Conservation (phyloP, 2,113 vertebrate genomes). For the Gallinago paraguaiae region DNA sequence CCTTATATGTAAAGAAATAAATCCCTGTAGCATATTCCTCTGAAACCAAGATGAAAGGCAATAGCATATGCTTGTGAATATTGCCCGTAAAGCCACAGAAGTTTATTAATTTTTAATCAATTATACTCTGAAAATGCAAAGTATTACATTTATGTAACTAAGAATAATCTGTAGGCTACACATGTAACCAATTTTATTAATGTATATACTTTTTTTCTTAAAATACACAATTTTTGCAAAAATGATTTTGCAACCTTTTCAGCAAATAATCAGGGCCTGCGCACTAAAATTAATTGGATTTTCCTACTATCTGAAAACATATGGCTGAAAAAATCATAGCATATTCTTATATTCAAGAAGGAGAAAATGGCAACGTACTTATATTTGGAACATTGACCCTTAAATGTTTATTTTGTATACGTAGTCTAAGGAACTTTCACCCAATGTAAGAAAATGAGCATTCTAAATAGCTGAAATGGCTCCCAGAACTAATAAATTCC, state of each 20-base stretch:
- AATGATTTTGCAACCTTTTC: not conserved
- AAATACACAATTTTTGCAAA: not conserved
- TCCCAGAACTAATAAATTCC: not conserved
- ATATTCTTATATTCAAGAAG: not conserved
- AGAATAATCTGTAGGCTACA: not conserved
- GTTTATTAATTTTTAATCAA: conserved; percentile 1
- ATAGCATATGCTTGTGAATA: not conserved
- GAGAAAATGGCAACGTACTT: not conserved
- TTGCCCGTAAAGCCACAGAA: not conserved
- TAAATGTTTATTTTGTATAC: not conserved
- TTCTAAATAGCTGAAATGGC: not conserved
- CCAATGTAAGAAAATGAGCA: not conserved
- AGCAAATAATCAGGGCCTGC: not conserved
- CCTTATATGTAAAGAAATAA: not conserved
- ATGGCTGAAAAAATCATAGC: not conserved
- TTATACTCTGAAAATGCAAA: not conserved
- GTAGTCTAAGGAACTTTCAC: not conserved
- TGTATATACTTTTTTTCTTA: not conserved
- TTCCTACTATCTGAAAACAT: not conserved
- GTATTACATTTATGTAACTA: not conserved
- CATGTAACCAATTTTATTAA: not conserved
- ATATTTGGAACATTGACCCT: not conserved
- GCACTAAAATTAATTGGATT: not conserved
- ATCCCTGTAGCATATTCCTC: not conserved
- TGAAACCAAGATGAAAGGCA: not conserved